A percentile compares a stretch with the other conserved stretches of the same genome.
Conservation (phyloP, 2,888 invertebrate genomes). For the Xestobium rufovillosum region DNA sequence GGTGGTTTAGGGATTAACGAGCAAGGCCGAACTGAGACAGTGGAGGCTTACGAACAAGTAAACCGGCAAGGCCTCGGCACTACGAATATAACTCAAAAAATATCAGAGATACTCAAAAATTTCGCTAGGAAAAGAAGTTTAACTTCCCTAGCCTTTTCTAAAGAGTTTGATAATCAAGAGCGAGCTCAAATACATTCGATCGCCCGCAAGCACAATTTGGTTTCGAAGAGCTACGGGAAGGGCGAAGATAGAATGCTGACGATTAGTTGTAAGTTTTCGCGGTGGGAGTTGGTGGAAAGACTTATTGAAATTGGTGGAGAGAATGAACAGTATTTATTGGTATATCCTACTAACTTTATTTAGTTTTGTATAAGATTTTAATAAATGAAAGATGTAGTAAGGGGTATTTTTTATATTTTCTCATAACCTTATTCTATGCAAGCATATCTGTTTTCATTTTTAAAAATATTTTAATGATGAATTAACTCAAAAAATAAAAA, state of each 20-base stretch:
- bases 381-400: no score
- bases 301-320: conserved; percentile 25
- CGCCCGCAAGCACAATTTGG: conserved; percentile 27
- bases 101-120: conserved; percentile 27
- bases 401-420: no score
- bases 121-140: conserved; percentile 28
- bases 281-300: conserved; percentile 27
- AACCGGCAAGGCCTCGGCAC: conserved; percentile 28
- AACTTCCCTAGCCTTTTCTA: conserved; percentile 27
- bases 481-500: no score
- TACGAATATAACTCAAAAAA: conserved; percentile 20
- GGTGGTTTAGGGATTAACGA: conserved; percentile 30
- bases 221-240: conserved; percentile 31
- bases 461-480: no score
- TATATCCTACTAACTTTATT: conserved; percentile 22
- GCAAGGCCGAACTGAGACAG: conserved; percentile 27
- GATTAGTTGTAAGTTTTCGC: conserved; percentile 27
- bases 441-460: no score
- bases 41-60: conserved; percentile 24
- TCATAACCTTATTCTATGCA: no score
- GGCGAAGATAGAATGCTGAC: conserved; percentile 29
- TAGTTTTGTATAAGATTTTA: no score
- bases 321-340: conserved; percentile 26
- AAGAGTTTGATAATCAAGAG: conserved; percentile 30
- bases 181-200: conserved; percentile 30